Conservation (phyloP, 2,797 vertebrate species). For the Sphaeramia orbicularis region DNA sequence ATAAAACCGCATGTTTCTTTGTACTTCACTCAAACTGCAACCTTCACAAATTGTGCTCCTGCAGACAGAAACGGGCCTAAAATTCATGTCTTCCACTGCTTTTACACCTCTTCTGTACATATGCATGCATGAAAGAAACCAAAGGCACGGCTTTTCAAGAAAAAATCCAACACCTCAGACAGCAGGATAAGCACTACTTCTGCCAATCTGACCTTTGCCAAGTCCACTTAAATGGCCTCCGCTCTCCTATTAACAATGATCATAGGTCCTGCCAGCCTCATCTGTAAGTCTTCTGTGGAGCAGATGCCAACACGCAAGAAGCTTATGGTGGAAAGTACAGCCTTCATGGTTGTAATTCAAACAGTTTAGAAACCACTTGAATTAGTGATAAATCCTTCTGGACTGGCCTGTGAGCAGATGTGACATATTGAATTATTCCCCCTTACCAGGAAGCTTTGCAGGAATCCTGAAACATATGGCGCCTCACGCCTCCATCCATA, state of each 20-base stretch:
- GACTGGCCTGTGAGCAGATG: slow-evolving; percentile 91
- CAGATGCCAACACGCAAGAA: slow-evolving; percentile 79
- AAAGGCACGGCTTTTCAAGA: slow-evolving; percentile 17
- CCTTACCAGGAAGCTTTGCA: slow-evolving; percentile 91
- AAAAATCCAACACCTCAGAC: slow-evolving; percentile 47
- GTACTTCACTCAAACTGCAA: neutral
- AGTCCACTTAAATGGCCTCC: slow-evolving; percentile 52
- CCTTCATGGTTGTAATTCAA: slow-evolving; percentile 87
- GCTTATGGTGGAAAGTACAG: slow-evolving; percentile 83
- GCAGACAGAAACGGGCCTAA: neutral
- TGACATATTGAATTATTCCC: slow-evolving; percentile 96
- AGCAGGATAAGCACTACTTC: slow-evolving; percentile 36
- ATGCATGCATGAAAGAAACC: neutral
- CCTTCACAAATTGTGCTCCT: neutral
- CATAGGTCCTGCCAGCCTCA: slow-evolving; percentile 62
- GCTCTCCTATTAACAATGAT: slow-evolving; percentile 61
- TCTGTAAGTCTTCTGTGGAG: slow-evolving; percentile 69
- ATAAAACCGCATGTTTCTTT: too few relatives aligned
- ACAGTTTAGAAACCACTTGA: slow-evolving; percentile 93
- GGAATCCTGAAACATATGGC: slow-evolving; percentile 92
- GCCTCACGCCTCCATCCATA: slow-evolving; percentile 88
- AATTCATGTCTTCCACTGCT: slow-evolving; percentile 1
- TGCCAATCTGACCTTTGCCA: slow-evolving; percentile 34
- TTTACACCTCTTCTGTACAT: slow-evolving; percentile 5
- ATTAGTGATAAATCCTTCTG: slow-evolving; percentile 93